Percentiles rank a stretch among this genome's conserved stretches.
Evolutionary conservation across 2,113 vertebrate species (phyloP).

Genomic region (Hippocampus barbouri): DNA sequence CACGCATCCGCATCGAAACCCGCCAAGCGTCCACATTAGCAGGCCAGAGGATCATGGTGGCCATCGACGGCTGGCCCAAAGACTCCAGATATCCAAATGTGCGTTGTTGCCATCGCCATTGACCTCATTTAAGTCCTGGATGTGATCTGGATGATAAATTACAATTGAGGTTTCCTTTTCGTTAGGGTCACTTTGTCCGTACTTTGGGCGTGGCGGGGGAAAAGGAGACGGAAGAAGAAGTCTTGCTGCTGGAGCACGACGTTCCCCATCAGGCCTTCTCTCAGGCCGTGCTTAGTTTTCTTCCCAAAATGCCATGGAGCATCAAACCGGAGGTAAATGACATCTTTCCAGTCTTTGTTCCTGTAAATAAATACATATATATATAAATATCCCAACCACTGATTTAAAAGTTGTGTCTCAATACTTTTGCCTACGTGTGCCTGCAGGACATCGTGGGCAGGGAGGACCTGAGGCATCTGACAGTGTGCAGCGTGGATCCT

Average conservation of each 20-base stretch:
- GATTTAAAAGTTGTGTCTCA: background rate
- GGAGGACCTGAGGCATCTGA: conserved; percentile 82
- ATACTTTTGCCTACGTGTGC: conserved; percentile 5
- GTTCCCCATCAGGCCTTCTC: conserved; percentile 95
- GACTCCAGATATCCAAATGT: conserved; percentile 97
- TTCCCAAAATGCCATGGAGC: conserved; percentile 91
- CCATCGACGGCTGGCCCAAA: conserved; percentile 94
- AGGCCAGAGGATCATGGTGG: conserved; percentile 93
- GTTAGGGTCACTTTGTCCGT: conserved; percentile 94
- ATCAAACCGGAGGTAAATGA: conserved; percentile 82
- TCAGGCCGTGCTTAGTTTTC: conserved; percentile 87
- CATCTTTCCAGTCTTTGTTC: background rate
- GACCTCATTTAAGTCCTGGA: background rate
- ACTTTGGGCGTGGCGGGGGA: conserved; percentile 87
- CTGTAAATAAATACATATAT: too few species aligned
- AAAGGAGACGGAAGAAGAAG: conserved; percentile 92
- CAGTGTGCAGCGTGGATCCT: conserved; percentile 93
- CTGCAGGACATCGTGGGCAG: conserved; percentile 83
- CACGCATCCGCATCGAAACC: conserved; percentile 94
- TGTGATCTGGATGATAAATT: background rate
- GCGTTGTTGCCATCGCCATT: conserved; percentile 38
- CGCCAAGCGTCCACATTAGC: conserved; percentile 83
- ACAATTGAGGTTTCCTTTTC: background rate
- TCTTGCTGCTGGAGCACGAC: conserved; percentile 92
- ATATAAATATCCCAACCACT: background rate